Evolutionary conservation across 1,140 invertebrate species (phyloP).

Genomic region (Oryctes rhinoceros): DNA sequence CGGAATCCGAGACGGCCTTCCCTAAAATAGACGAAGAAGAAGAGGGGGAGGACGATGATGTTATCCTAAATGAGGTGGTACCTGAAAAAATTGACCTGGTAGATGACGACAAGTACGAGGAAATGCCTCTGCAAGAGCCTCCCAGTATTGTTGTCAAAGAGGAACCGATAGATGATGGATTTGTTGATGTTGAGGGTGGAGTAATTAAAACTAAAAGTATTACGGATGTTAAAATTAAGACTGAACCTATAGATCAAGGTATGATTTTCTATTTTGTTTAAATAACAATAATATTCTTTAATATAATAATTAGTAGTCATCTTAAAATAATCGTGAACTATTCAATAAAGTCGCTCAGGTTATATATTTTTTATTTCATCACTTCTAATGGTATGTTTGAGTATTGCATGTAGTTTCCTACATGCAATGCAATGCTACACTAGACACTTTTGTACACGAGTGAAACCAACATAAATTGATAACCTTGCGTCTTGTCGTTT

Average conservation of each 20-base stretch:
- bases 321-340: no score
- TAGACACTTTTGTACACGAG: no score
- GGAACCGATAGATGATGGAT: slow-evolving; percentile 58
- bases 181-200: slow-evolving; percentile 58
- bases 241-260: slow-evolving; percentile 70
- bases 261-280: slow-evolving; percentile 47
- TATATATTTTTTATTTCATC: no score
- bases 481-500: no score
- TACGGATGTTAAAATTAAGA: slow-evolving; percentile 65
- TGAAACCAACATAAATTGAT: no score
- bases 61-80: slow-evolving; percentile 66
- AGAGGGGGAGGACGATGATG: slow-evolving; percentile 64
- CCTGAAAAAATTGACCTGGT: slow-evolving; percentile 63
- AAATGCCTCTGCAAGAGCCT: slow-evolving; percentile 48
- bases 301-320: no score
- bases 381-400: no score
- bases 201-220: slow-evolving; percentile 56
- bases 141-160: slow-evolving; percentile 41
- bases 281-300: background rate
- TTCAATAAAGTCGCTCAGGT: no score
- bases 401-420: no score
- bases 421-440: no score
- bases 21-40: slow-evolving; percentile 53
- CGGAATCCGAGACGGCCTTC: slow-evolving; percentile 41
- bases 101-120: slow-evolving; percentile 63